A percentile compares a stretch with the other conserved stretches of the same genome.
phyloP scores from a whole-genome alignment of 2,797 vertebrate genomes.

The Cyprinodon diabolis region DNA sequence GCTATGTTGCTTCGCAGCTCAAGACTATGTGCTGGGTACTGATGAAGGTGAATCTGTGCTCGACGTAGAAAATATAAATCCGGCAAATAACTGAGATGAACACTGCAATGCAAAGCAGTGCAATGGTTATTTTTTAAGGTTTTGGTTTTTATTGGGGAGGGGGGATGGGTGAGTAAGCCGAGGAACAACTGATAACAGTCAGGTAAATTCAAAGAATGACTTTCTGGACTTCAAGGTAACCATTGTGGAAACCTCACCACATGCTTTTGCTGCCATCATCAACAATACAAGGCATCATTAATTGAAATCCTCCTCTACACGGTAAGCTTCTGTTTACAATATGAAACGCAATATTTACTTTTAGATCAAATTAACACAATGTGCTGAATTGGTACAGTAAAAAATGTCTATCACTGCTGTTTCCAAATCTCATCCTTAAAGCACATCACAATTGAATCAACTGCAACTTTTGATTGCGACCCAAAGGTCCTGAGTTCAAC shows the following conservation, averaged over 20 bases:
- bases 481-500: no score
- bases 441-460: no score
- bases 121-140: conserved; percentile 4
- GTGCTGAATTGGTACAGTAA: no score
- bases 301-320: neutral
- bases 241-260: conserved; percentile 7
- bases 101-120: neutral
- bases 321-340: neutral
- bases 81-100: conserved; percentile 26
- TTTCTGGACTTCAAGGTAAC: neutral
- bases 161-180: neutral
- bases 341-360: neutral
- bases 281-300: neutral
- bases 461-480: no score
- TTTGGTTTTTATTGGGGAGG: neutral
- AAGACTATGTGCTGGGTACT: conserved; percentile 10
- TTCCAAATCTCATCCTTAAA: no score
- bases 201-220: conserved; percentile 2
- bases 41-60: conserved; percentile 19
- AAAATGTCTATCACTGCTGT: no score
- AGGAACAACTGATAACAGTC: conserved; percentile 9
- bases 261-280: neutral
- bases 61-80: neutral
- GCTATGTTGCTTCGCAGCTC: conserved; percentile 21
- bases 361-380: no score